Percentiles rank a stretch among this genome's conserved stretches.
These are phyloP conservation scores for human DNA, from an alignment of 2,113 vertebrate genomes.

Conservation along the genomic window GRCh38 chr6:46719501-46720000, in stretches of 20 bases:
- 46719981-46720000: neutral
- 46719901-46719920: neutral
- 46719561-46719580: no score
- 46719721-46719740: neutral
- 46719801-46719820: neutral
- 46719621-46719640: neutral
- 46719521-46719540: neutral
- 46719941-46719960: neutral
- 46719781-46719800: neutral
- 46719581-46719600: neutral
- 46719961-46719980: slow-evolving; percentile 12
- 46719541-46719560: neutral
- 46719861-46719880: neutral
- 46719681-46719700: neutral
- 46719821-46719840: neutral
- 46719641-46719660: neutral
- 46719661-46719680: neutral
- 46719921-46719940: neutral
- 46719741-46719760: neutral
- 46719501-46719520: neutral
- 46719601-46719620: neutral
- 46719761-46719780: neutral
- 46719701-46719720: neutral
- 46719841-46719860: neutral
- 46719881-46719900: neutral